Base-by-base conservation (phyloP, 2,888 invertebrate species). In the Polydrusus tereticollis region DNA sequence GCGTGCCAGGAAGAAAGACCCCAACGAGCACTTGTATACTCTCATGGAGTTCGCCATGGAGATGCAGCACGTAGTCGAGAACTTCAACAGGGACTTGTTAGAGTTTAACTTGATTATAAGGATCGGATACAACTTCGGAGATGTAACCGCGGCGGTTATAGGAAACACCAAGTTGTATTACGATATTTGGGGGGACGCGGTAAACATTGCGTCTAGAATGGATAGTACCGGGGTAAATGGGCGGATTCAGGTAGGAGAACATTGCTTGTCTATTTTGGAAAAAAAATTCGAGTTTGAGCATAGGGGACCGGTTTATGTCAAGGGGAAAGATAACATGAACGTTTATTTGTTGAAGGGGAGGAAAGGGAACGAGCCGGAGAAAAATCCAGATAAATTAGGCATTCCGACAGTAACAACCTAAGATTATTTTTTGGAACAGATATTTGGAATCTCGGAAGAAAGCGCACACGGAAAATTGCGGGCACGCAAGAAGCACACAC, bases 151-250 rank as follows among this genome's bases (percentile, higher is more conserved):
- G 0, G 98, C 98, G 1, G 94, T 99, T 1, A 98, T 99, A 64
- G 98, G 98, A 0, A 97, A 97, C 6, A 95, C 95, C 1, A 99
- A 98, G 83, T 87, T 99, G 72, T 95, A 96, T 84, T 99, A 98
- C 81, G 98, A 98, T 84, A 98, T 98, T 79, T 99, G 98, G 98
- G 98, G 98, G 0, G 98, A 99, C 84, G 96, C 98, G 0, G 98
- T 99, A 0, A 99, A 99, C 84, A 97, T 98, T 69, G 96, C 98
- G 0, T 96, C 96, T 6, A 88, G 98, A 64, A 99, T 99, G 99
- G 98, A 99, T 85, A 95, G 96, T 0, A 98, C 98, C 0, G 98
- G 98, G 0, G 91, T 97, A 8, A 89, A 92, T 2, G 94, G 95
- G 70, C 88, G 93, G 58, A 94, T 97, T 77, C 96, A 96, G 83